phyloP scores from a whole-genome alignment of 1,140 invertebrate genomes.

The Ooceraea biroi region DNA sequence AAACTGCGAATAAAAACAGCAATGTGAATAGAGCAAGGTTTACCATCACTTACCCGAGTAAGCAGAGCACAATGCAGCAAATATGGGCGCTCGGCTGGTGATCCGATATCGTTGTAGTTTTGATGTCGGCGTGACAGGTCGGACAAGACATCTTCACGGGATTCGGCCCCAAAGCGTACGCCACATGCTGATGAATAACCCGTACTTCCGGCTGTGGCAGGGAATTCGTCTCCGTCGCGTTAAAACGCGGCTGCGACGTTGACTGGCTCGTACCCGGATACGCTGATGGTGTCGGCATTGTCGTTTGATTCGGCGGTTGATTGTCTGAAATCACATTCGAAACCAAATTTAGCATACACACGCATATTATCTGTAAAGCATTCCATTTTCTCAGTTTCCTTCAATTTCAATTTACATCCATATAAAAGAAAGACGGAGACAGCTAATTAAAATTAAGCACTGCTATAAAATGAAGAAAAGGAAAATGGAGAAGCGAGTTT shows the following conservation, averaged over 20 bases:
- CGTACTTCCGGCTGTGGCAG: slow-evolving; percentile 75
- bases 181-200: slow-evolving; percentile 78
- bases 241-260: slow-evolving; percentile 32
- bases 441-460: background rate
- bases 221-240: slow-evolving; percentile 61
- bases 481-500: background rate
- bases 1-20: background rate
- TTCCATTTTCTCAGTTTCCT: too few relatives aligned
- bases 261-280: slow-evolving; percentile 60
- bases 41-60: slow-evolving; percentile 82
- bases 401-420: slow-evolving; percentile 20
- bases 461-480: too few relatives aligned
- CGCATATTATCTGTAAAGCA: background rate
- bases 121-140: slow-evolving; percentile 81
- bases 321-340: slow-evolving; percentile 69
- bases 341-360: background rate
- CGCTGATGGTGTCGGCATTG: slow-evolving; percentile 59
- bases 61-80: slow-evolving; percentile 83
- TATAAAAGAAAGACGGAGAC: slow-evolving; percentile 33
- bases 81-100: slow-evolving; percentile 84
- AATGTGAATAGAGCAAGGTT: too few relatives aligned
- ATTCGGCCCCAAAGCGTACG: slow-evolving; percentile 77
- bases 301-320: slow-evolving; percentile 67
- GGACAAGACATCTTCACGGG: slow-evolving; percentile 83
- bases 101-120: slow-evolving; percentile 84